Evolutionary conservation across 2,797 vertebrate species (phyloP), one percentile per base, ranked within the genome.

Genomic region (Protosalanx chinensis): DNA sequence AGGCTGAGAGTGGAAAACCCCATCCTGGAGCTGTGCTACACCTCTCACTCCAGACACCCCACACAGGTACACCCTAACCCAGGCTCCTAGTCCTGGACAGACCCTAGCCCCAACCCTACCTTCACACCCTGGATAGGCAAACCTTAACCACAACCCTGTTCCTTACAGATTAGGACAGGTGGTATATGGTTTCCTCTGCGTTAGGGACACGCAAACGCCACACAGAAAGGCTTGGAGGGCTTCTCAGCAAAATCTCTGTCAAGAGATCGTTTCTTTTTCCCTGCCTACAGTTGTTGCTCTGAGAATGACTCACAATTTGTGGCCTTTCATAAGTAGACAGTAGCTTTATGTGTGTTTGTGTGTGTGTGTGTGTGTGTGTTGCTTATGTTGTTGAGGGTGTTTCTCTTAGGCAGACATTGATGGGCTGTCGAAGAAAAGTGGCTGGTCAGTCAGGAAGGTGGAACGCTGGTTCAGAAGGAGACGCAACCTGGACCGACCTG

Each of bases 391-490:
- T 73, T 49, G 16, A 73, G 4, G 61, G 6, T 68, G 23, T 65
- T 3, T n/a, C 6, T 51, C 62, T 67, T 56, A 98, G 97, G 87
- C 84, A 77, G 95, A 96, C 68, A 86, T 96, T 27, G 91, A 91
- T 35, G 93, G 94, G 49, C 83, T 98, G 84, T 94, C 94, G n/a
- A 98, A 98, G 83, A 98, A 98, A 84, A 94, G 91, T 85, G 91
- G 92, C 80, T 90, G 94, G 81, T 92, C 95, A 0, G 86, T 88
- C 23, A 92, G 78, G 59, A 88, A 95, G 75, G 93, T 98, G 69
- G 93, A 97, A 76, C 93, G 93, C 53, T 98, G 97, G 97, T 97
- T 98, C 82, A 90, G 95, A 80, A 93, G 86, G 18, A 91, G 95
- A 79, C 89, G 94, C 49, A 92, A 91, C 82, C 92, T 92, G 29